Evolutionary conservation across 2,113 vertebrate genomes (phyloP).

Genomic region (Austrofundulus limnaeus): DNA sequence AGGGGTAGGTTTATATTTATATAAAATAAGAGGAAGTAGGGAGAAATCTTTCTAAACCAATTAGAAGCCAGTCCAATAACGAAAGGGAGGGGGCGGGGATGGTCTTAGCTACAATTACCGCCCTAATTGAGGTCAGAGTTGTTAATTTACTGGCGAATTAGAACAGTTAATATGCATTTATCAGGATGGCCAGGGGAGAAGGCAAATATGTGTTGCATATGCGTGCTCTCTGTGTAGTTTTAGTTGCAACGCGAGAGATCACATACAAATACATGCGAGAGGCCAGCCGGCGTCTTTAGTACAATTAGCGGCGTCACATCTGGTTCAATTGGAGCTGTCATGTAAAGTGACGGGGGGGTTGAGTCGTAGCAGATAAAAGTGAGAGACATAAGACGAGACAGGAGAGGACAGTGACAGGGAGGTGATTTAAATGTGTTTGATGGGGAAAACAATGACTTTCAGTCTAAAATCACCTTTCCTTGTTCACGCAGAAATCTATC

Average conservation of each 20-base stretch:
- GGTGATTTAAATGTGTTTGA: conserved; percentile 13
- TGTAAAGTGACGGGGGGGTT: conserved; percentile 55
- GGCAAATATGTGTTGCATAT: conserved; percentile 45
- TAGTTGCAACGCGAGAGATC: conserved; percentile 56
- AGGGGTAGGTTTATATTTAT: conserved; percentile 5
- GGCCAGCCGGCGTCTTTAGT: conserved; percentile 53
- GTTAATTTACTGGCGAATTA: conserved; percentile 84
- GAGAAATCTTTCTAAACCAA: conserved; percentile 72
- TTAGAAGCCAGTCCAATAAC: conserved; percentile 54
- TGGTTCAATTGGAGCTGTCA: conserved; percentile 50
- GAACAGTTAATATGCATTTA: conserved; percentile 83
- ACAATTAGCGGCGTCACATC: conserved; percentile 71
- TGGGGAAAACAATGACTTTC: conserved; percentile 23
- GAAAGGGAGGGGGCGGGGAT: conserved; percentile 40
- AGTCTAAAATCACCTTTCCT: conserved; percentile 60
- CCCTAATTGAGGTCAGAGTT: conserved; percentile 83
- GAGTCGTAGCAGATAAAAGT: conserved; percentile 44
- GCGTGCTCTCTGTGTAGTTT: conserved; percentile 44
- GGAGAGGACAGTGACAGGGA: conserved; percentile 56
- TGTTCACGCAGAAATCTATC: conserved; percentile 56
- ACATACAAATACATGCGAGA: conserved; percentile 65
- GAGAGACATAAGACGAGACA: conserved; percentile 4
- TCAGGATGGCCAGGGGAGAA: conserved; percentile 79
- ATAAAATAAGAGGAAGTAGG: neutral
- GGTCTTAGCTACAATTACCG: conserved; percentile 77